Evolutionary conservation across 2,113 vertebrate genomes (phyloP), one percentile per base, ranked within the genome.

Genomic region (Chinchilla lanigera): DNA sequence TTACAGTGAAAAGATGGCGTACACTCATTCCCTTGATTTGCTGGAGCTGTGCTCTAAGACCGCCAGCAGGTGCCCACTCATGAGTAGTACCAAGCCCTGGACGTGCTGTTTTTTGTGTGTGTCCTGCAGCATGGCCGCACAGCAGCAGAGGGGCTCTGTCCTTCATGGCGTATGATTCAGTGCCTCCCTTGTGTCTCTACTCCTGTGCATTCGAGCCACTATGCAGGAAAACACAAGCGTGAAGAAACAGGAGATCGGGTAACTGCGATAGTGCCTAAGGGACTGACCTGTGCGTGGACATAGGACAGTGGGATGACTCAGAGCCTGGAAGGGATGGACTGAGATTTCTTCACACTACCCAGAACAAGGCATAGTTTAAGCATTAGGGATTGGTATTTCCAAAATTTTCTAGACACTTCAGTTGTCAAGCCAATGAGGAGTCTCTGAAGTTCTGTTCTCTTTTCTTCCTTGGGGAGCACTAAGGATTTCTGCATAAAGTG

Each of bases 221-320:
- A 5, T 35, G 33, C 35, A 47, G 14, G 16, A 38, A 56, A 87
- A n/a, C 38, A 41, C 7, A 10, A 44, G 22, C 11, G 14, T 13
- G 12, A 75, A 78, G 44, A 16, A 50, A 78, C 78, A 33, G 50
- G 8, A 5, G 4, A 26, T 24, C 22, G 50, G 16, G 6, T 38
- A 52, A 86, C 11, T 17, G 54, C 5, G 7, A 24, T 26, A 41
- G 5, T 38, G 22, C n/a, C 10, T 38, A 38, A 44, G 58, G 56
- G 22, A 30, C 50, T 61, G 11, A 1, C 44, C 22, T 7, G 30
- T 1, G 1, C 6, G 0, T 63, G 47, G 8, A 6, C 14, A 17
- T 13, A 50, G 16, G 58, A 67, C 30, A 56, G 12, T 7, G 24
- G 1, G 10, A 54, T 11, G n/a, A 65, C 11, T 28, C 28, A 35